Percentiles rank a stretch among this genome's conserved stretches.
These are phyloP conservation scores for Athetis lepigone DNA, from an alignment of 2,888 invertebrate genomes.

Conservation along the genomic window DNA sequence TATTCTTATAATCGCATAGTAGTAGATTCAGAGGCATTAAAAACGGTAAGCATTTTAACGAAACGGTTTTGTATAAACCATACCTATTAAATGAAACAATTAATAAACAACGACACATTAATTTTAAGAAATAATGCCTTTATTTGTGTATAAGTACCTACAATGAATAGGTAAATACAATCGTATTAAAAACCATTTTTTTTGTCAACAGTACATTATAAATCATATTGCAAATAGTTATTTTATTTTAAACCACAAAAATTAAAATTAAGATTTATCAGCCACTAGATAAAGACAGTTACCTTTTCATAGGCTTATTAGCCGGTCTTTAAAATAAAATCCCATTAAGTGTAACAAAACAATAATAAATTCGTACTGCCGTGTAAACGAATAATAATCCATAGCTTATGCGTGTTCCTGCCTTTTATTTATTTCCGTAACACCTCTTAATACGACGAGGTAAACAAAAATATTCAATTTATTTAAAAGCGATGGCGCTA, in stretches of 20 bases:
- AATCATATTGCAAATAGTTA: not conserved
- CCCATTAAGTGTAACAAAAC: conserved; percentile 1
- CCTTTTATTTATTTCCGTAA: conserved; percentile 30
- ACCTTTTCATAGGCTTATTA: not conserved
- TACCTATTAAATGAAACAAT: too few species aligned
- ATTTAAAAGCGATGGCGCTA: conserved; percentile 30
- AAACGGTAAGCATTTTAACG: too few species aligned
- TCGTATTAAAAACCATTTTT: not conserved
- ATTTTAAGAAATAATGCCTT: too few species aligned
- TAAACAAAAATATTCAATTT: conserved; percentile 49
- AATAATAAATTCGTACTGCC: not conserved
- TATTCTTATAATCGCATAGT: too few species aligned
- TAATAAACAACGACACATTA: too few species aligned
- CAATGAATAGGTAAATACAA: not conserved
- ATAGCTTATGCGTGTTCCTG: conserved; percentile 22
- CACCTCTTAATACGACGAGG: not conserved
- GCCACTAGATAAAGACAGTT: conserved; percentile 9
- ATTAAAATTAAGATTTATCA: conserved; percentile 4
- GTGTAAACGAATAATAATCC: conserved; percentile 9
- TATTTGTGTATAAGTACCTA: too few species aligned
- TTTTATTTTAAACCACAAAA: not conserved
- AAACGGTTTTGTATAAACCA: too few species aligned
- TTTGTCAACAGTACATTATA: not conserved
- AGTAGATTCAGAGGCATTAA: too few species aligned
- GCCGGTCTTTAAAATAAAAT: not conserved